Percentiles rank a stretch among this genome's conserved stretches.
phyloP scores from a whole-genome alignment of 2,113 vertebrate genomes.

The Lanius collurio region DNA sequence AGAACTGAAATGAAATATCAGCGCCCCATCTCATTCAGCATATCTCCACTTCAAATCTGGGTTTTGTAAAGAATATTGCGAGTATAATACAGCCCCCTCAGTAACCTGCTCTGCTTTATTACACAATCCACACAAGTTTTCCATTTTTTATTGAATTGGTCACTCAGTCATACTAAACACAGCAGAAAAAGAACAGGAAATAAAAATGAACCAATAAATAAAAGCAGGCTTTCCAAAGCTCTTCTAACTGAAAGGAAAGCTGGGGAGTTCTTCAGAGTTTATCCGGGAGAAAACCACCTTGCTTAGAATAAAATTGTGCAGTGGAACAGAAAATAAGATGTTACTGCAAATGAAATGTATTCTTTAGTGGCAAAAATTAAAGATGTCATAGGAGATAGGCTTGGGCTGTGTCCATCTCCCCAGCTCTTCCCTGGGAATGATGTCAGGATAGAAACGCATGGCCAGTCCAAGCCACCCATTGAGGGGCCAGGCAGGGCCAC shows the following conservation, averaged over 20 bases:
- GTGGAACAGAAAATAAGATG: slow-evolving; percentile 81
- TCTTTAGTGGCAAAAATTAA: slow-evolving; percentile 69
- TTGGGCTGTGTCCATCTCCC: not conserved
- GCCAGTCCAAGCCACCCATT: not conserved
- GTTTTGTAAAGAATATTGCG: slow-evolving; percentile 70
- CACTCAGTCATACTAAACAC: slow-evolving; percentile 75
- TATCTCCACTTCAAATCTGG: slow-evolving; percentile 66
- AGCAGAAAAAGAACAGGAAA: slow-evolving; percentile 74
- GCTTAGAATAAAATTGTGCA: slow-evolving; percentile 77
- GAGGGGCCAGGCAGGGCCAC: not conserved
- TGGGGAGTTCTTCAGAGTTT: slow-evolving; percentile 68
- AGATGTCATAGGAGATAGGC: slow-evolving; percentile 53
- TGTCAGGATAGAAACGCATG: slow-evolving; percentile 9
- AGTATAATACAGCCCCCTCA: slow-evolving; percentile 23
- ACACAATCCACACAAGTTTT: slow-evolving; percentile 59
- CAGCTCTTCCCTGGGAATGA: not conserved
- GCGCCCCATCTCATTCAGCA: slow-evolving; percentile 43
- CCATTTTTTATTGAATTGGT: slow-evolving; percentile 72
- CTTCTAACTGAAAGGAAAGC: slow-evolving; percentile 62
- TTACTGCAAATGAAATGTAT: slow-evolving; percentile 74
- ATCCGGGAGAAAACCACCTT: slow-evolving; percentile 65
- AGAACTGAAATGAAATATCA: slow-evolving; percentile 61
- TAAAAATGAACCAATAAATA: slow-evolving; percentile 69
- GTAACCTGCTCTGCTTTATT: slow-evolving; percentile 66
- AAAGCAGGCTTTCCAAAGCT: slow-evolving; percentile 53